Conservation (phyloP, 2,888 invertebrate genomes). For the Tipula confusa region DNA sequence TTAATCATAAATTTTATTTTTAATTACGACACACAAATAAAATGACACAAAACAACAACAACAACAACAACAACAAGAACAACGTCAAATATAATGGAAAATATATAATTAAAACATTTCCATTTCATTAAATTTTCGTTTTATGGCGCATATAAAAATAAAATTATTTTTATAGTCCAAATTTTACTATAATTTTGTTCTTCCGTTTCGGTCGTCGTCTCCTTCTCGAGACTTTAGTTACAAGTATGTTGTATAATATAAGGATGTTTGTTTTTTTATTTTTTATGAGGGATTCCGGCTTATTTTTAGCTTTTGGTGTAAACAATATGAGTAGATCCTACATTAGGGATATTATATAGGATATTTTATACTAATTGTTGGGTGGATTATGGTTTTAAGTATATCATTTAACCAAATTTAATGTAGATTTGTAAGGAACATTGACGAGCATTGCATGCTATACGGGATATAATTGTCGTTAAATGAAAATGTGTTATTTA, state of each 20-base stretch:
- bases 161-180: neutral
- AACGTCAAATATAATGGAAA: neutral
- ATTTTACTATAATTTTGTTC: neutral
- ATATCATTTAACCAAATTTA: neutral
- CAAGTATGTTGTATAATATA: neutral
- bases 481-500: neutral
- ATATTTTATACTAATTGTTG: neutral
- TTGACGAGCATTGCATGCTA: neutral
- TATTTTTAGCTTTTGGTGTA: neutral
- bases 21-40: constrained; percentile 25
- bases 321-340: neutral
- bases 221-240: neutral
- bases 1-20: neutral
- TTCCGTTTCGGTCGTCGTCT: neutral
- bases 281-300: neutral
- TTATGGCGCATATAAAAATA: neutral
- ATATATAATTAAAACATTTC: constrained; percentile 25
- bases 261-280: neutral
- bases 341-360: neutral
- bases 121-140: constrained; percentile 8
- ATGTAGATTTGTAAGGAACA: neutral
- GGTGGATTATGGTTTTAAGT: neutral
- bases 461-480: neutral
- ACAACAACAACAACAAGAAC: too few relatives aligned
- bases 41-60: neutral